These are phyloP conservation scores for Coregonus sp. DNA, from an alignment of 2,797 vertebrate genomes.

Conservation along the genomic window DNA sequence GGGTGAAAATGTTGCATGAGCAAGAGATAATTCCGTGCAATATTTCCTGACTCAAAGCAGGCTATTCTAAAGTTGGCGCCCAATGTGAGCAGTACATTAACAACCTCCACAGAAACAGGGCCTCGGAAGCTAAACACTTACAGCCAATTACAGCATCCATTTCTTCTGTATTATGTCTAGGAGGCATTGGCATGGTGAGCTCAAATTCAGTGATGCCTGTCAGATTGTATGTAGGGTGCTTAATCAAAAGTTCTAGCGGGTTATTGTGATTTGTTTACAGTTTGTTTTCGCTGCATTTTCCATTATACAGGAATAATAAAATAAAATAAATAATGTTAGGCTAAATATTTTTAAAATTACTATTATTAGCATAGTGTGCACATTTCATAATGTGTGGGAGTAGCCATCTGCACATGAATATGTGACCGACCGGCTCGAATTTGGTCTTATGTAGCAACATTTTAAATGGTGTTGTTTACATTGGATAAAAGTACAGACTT, in stretches of 20 bases:
- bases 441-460: no score
- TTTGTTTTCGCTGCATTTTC: background rate
- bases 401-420: background rate
- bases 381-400: background rate
- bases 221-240: constrained; percentile 43
- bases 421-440: no score
- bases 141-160: constrained; percentile 69
- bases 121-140: constrained; percentile 55
- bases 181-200: constrained; percentile 50
- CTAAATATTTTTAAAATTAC: no score
- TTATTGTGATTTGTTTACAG: constrained; percentile 47
- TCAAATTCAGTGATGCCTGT: constrained; percentile 54
- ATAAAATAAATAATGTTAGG: background rate
- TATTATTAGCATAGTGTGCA: background rate
- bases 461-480: no score
- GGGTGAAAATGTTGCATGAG: background rate
- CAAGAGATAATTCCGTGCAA: constrained; percentile 26
- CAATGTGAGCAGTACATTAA: constrained; percentile 36
- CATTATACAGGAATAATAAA: constrained; percentile 41
- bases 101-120: constrained; percentile 43
- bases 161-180: constrained; percentile 50
- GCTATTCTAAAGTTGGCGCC: constrained; percentile 54
- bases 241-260: constrained; percentile 37
- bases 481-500: no score
- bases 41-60: constrained; percentile 21